Evolutionary conservation across 2,113 vertebrate species (phyloP), one percentile per base, ranked within the genome.

Genomic region (Pterocles burchelli): DNA sequence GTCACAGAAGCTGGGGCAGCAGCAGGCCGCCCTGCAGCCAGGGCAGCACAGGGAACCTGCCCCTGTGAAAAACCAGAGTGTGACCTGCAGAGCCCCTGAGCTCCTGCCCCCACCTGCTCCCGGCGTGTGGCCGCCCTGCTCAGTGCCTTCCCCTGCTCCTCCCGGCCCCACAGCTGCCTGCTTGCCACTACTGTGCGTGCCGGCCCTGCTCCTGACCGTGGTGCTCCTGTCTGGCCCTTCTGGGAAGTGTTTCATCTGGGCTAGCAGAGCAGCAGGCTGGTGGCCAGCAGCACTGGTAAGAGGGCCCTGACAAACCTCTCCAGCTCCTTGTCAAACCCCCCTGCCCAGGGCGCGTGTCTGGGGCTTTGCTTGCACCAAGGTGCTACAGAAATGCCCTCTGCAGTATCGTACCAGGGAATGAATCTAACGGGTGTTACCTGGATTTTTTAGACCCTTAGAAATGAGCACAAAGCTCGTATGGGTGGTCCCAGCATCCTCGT

Each of bases 141-240:
- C 24, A 21, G n/a, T 17, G 58, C 36, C 31, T 51, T 75, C 21
- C 80, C 5, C 33, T 8, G 36, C 21, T 36, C 34, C 36, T 57
- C 3, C 26, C 14, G 62, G 34, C 31, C 4, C 24, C 0, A 1
- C 26, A 29, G 13, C 46, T 29, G 8, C 31, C 36, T 24, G 4
- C 28, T 15, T 2, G 1, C 22, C 3, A 1, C 7, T n/a, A n/a
- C n/a, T n/a, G n/a, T n/a, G n/a, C n/a, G n/a, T 88, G 31, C 24
- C 70, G 72, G 16, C 54, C 85, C 7, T 52, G 48, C 61, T 87
- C 3, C 43, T 49, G 28, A 14, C 21, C 2, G 1, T 2, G 0
- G 1, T 73, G 76, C 16, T 74, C 63, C 36, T 1, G 1, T 80
- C 28, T 62, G 65, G 17, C 17, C 26, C 13, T 7, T 36, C 52